Evolutionary conservation across 2,888 invertebrate species (phyloP), one percentile per base, ranked within the genome.

Genomic region (Hetaerina titia): DNA sequence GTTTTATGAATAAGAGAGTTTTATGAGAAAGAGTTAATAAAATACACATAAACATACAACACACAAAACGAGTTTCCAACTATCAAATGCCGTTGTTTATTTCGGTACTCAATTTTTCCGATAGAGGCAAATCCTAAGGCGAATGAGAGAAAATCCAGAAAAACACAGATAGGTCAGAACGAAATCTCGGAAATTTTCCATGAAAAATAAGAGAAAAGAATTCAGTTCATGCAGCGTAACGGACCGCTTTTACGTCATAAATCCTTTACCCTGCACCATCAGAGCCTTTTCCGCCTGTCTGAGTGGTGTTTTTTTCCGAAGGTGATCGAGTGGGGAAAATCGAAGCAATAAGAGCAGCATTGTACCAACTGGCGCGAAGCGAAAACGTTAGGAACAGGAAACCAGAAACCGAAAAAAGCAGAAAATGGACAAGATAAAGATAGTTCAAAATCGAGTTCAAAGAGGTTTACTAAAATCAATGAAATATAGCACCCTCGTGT

Each of bases 271-370:
- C 25, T 81, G 25, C 81, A 25, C 25, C 81, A 81, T 81, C 81
- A 11, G 11, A 69, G n/a, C 69, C n/a, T 81, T 81, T 81, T 81
- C 81, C 81, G 81, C 25, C 69, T 31, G 31, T 25, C 31, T 31
- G 31, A 31, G 13, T 31, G 22, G 22, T n/a, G 19, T 31, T 31
- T 81, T 31, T 31, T 22, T 7, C 22, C 25, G 25, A 25, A 81
- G 81, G 31, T 31, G 31, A 31, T 25, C 81, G 81, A 81, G 81
- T 6, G 81, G 1, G 81, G 81, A 81, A 81, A 81, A 81, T 81
- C 25, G 81, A 81, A 81, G 81, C 81, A 81, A 81, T 81, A 81
- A 81, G 31, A 81, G 81, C 81, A 22, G 69, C 69, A 69, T 17
- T 2, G 13, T 13, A 25, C 15, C 25, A 25, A 31, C 81, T 13